A percentile compares a stretch with the other conserved stretches of the same genome.
These are phyloP conservation scores for Drosophila nebulosa DNA, from an alignment of 1,140 invertebrate species.

Conservation along the genomic window DNA sequence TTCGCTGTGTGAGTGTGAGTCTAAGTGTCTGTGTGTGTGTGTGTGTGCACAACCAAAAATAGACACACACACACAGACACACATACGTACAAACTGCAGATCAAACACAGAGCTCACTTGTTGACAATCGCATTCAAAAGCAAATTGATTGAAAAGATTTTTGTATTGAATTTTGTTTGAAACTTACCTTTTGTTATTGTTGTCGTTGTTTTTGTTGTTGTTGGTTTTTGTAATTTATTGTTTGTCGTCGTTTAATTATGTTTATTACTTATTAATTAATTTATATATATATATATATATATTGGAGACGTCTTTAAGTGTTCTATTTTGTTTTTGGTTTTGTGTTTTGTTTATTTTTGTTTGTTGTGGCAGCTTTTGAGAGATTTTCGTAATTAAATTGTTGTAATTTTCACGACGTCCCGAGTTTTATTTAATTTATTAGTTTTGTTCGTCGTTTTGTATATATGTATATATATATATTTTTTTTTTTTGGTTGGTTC, in stretches of 20 bases:
- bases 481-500: constrained; percentile 7
- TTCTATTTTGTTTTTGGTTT: not conserved
- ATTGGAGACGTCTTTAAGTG: not conserved
- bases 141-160: constrained; percentile 46
- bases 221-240: not conserved
- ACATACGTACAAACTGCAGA: too few species aligned
- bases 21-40: not conserved
- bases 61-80: not conserved
- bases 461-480: too few species aligned
- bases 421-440: constrained; percentile 1
- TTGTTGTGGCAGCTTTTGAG: constrained; percentile 1
- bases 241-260: not conserved
- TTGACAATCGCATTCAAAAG: constrained; percentile 34
- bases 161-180: constrained; percentile 3
- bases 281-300: not conserved
- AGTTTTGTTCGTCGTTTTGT: constrained; percentile 13
- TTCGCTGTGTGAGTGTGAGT: not conserved
- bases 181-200: not conserved
- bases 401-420: not conserved
- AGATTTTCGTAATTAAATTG: not conserved
- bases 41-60: constrained; percentile 11
- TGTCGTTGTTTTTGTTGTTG: not conserved
- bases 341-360: not conserved
- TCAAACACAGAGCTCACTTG: constrained; percentile 12
- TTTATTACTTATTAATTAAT: not conserved